Base-by-base conservation (phyloP, 2,888 invertebrate genomes). In the Mythimna vitellina region DNA sequence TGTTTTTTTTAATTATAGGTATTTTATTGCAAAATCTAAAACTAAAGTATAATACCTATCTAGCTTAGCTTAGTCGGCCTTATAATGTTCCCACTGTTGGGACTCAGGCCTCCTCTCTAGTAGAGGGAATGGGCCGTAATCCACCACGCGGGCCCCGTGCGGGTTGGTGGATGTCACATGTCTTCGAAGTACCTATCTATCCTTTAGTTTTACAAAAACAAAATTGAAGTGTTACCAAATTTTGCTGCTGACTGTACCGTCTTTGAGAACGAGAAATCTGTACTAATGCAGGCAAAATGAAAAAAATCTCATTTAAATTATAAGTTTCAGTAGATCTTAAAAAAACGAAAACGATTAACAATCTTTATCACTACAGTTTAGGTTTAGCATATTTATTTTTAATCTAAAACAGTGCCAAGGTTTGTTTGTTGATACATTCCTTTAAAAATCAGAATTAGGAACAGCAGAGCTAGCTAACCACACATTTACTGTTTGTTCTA, bases 401-500 rank as follows among this genome's bases (percentile, higher is more conserved):
- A 68, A 68, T 51, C 76, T 80, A 64, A 80, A 78, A 80, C 80
- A 80, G 81, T 69, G 81, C 76, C 81, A 85, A 72, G 78, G 81
- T 72, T 77, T 77, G 58, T 65, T 73, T 69, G 61, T 60, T 69
- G 42, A 68, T 51, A 64, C 61, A 75, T 74, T 83, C 67, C 65
- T 65, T 74, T 53, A 69, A 73, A 80, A 73, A 63, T 63, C 17
- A 20, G 58, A 72, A 76, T 61, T 65, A 56, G 51, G 61, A 78
- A 63, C 58, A 77, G 46, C 35, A 67, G 63, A 73, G 66, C 56
- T 54, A 57, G 67, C 79, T 69, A 58, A 54, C 70, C 83, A 81
- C 84, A 86, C 83, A 83, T 64, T 84, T 86, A 77, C 85, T 82
- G 88, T 88, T 87, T 88, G 84, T 86, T 81, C 83, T 81, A 82